Evolutionary conservation across 2,888 invertebrate genomes (phyloP).

Genomic region (Glaucopsyche alexis): DNA sequence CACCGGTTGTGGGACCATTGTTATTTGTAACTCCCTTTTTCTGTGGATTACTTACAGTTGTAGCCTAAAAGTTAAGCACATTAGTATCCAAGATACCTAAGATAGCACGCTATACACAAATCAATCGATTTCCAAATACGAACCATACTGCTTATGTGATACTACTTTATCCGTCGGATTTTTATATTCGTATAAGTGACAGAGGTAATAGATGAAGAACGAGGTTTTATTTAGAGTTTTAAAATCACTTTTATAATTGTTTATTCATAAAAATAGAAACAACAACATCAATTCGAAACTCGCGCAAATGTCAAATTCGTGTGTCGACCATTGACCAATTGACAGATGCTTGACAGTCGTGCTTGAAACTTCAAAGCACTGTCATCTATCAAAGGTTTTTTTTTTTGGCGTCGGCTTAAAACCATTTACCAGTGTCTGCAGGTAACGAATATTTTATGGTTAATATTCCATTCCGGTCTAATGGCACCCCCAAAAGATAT

Average conservation of each 20-base stretch:
- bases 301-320: conserved; percentile 29
- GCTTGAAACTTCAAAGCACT: no score
- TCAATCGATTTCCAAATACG: conserved; percentile 31
- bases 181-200: neutral
- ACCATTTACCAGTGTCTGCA: no score
- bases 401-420: no score
- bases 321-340: neutral
- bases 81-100: conserved; percentile 12
- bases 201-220: neutral
- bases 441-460: no score
- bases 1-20: conserved; percentile 58
- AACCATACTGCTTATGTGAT: conserved; percentile 7
- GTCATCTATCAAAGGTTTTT: no score
- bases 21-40: conserved; percentile 55
- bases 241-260: neutral
- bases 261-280: neutral
- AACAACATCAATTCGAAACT: conserved; percentile 20
- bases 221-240: neutral
- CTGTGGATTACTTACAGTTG: conserved; percentile 56
- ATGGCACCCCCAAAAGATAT: no score
- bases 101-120: conserved; percentile 8
- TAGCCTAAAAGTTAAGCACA: conserved; percentile 49
- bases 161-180: neutral
- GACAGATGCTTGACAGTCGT: neutral
- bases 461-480: no score